These are phyloP conservation scores for Psilopogon haemacephalus DNA, from an alignment of 2,113 vertebrate genomes.

Conservation along the genomic window DNA sequence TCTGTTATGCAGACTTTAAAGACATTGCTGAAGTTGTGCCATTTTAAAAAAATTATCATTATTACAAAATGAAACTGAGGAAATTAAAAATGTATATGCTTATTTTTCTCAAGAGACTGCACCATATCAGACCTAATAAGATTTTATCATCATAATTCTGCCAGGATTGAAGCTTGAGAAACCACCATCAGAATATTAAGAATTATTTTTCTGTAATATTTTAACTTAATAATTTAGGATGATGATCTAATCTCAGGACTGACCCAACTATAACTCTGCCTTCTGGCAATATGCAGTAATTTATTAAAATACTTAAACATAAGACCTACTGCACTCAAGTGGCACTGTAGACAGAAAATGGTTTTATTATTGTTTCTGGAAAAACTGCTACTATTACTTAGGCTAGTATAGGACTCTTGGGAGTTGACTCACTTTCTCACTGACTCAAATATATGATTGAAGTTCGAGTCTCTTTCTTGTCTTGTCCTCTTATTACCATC, in stretches of 20 bases:
- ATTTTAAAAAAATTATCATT: not conserved
- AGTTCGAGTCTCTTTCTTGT: constrained; percentile 8
- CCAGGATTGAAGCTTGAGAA: constrained; percentile 6
- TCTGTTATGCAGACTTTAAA: not conserved
- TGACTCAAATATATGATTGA: not conserved
- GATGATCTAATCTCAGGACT: constrained; percentile 45
- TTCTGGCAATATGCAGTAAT: constrained; percentile 42
- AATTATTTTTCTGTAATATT: constrained; percentile 41
- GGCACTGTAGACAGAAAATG: constrained; percentile 12
- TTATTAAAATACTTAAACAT: constrained; percentile 47
- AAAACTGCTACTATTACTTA: constrained; percentile 4
- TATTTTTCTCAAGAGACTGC: not conserved
- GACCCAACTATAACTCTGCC: constrained; percentile 22
- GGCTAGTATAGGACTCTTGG: not conserved
- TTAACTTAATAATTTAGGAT: constrained; percentile 39
- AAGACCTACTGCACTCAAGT: constrained; percentile 12
- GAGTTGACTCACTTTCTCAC: constrained; percentile 33
- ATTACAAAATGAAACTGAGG: not conserved
- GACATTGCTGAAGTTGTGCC: not conserved
- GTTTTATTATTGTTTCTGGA: constrained; percentile 44
- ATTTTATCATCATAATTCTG: constrained; percentile 5
- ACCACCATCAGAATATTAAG: not conserved
- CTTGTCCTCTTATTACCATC: not conserved
- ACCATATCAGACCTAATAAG: not conserved
- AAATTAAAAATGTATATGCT: not conserved